phyloP scores from a whole-genome alignment of 2,797 vertebrate genomes.

The Malurus splendens region DNA sequence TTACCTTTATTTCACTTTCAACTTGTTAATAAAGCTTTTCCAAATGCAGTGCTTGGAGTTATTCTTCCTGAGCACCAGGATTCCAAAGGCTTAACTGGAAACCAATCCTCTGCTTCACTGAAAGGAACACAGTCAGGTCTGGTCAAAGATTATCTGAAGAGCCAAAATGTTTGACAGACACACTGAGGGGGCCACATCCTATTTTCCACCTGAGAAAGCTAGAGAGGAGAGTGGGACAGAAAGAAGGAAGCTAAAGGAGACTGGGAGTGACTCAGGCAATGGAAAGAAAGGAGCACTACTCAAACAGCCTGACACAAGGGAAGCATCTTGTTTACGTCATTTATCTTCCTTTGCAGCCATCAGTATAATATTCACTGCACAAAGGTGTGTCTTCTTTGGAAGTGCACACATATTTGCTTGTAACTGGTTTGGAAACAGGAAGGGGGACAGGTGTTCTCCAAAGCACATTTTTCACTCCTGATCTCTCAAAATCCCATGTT shows the following conservation, averaged over 20 bases:
- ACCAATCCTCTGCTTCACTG: constrained; percentile 3
- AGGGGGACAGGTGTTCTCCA: accelerated
- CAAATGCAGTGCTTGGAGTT: constrained; percentile 33
- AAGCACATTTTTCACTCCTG: neutral
- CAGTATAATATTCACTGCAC: neutral
- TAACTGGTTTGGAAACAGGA: neutral
- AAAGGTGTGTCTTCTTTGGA: neutral
- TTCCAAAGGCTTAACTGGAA: constrained; percentile 32
- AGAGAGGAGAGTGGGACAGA: neutral
- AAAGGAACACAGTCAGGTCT: constrained; percentile 1
- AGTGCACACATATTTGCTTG: neutral
- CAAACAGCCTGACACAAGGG: neutral
- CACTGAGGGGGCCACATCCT: neutral
- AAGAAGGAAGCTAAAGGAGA: neutral
- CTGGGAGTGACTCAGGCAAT: neutral
- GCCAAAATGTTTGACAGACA: constrained; percentile 34
- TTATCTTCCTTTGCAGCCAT: neutral
- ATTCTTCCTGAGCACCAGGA: constrained; percentile 20
- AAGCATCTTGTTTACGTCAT: neutral
- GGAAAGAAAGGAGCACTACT: neutral
- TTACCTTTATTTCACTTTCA: constrained; percentile 74
- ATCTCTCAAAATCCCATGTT: neutral
- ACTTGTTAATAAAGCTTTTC: constrained; percentile 57
- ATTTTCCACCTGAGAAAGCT: constrained; percentile 1
- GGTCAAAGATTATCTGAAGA: constrained; percentile 36